Conservation (phyloP, 2,797 vertebrate species). For the Glossophaga mutica region DNA sequence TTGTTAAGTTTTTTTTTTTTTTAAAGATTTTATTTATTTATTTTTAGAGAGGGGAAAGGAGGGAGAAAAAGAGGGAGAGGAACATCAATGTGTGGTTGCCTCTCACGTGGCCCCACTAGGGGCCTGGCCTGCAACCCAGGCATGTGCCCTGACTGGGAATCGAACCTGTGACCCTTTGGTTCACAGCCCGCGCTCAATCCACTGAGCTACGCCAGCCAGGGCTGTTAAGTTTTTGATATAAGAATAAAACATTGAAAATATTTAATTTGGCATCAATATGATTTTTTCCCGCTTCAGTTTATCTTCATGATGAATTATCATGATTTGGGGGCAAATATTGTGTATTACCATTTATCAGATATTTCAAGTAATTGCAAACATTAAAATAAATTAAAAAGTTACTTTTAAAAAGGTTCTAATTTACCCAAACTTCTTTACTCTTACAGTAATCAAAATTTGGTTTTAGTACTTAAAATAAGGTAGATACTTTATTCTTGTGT, state of each 20-base stretch:
- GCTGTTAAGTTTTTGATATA: not conserved
- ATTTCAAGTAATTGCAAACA: not conserved
- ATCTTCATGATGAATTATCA: not conserved
- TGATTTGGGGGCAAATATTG: not conserved
- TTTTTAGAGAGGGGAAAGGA: no score
- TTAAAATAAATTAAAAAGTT: constrained; percentile 24
- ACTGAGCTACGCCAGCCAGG: no score
- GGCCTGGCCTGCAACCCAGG: no score
- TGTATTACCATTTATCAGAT: not conserved
- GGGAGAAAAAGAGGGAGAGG: no score
- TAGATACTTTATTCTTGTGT: not conserved
- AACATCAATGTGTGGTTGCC: no score
- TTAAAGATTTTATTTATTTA: no score
- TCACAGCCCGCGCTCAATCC: no score
- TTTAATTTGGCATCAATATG: not conserved
- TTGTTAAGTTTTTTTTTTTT: no score
- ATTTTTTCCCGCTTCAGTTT: not conserved
- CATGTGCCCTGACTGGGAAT: no score
- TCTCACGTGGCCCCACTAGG: no score
- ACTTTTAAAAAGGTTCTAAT: not conserved
- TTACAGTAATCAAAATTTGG: not conserved
- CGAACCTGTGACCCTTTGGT: no score
- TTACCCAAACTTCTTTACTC: not conserved
- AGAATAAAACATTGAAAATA: not conserved
- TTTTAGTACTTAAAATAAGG: not conserved